These are phyloP conservation scores for Drosophila dunni DNA, from an alignment of 1,140 invertebrate genomes.

Conservation along the genomic window DNA sequence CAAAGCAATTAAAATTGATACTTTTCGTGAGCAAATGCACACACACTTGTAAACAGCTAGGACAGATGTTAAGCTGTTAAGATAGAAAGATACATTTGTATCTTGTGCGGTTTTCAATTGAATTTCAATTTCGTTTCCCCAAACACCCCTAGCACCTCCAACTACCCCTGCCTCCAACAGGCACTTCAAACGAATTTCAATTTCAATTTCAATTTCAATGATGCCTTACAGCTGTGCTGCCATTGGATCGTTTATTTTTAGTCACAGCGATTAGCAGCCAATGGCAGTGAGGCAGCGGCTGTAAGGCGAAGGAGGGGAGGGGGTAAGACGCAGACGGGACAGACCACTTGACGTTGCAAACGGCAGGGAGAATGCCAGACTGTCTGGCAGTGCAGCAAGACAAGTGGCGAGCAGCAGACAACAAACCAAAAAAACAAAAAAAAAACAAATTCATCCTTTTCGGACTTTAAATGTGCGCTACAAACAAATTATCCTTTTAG, in stretches of 20 bases:
- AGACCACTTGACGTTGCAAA: slow-evolving; percentile 67
- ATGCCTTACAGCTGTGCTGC: slow-evolving; percentile 68
- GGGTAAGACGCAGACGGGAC: background rate
- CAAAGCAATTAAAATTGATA: slow-evolving; percentile 51
- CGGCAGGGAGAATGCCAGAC: slow-evolving; percentile 34
- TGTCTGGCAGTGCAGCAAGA: slow-evolving; percentile 50
- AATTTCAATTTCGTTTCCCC: slow-evolving; percentile 37
- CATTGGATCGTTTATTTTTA: slow-evolving; percentile 71
- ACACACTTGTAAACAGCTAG: slow-evolving; percentile 10
- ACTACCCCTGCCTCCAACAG: too few relatives aligned
- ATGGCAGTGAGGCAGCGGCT: slow-evolving; percentile 48
- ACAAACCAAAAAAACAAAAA: background rate
- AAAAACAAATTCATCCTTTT: background rate
- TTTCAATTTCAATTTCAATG: slow-evolving; percentile 46
- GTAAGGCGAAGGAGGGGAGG: background rate
- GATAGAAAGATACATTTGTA: slow-evolving; percentile 38
- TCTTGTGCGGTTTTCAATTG: slow-evolving; percentile 55
- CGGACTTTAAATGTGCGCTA: slow-evolving; percentile 25
- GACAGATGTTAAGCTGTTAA: slow-evolving; percentile 11
- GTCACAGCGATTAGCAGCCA: slow-evolving; percentile 77
- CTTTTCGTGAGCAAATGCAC: slow-evolving; percentile 9
- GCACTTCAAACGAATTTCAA: background rate
- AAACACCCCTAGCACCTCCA: too few relatives aligned
- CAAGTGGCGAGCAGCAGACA: background rate
- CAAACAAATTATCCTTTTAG: slow-evolving; percentile 57